A percentile compares a stretch with the other conserved stretches of the same genome.
Evolutionary conservation across 2,888 invertebrate species (phyloP).

Genomic region (Pristionchus exspectatus): DNA sequence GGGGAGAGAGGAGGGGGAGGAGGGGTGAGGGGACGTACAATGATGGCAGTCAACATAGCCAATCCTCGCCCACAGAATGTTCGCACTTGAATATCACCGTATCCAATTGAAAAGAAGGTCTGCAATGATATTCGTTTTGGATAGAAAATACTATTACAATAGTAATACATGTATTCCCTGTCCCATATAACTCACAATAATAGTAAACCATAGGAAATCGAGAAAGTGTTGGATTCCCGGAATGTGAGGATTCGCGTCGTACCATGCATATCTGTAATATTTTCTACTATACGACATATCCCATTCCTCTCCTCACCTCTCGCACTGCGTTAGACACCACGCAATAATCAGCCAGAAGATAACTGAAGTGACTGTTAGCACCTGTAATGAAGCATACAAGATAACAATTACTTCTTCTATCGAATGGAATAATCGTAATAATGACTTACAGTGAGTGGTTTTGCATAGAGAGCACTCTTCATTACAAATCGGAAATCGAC

Average conservation of each 20-base stretch:
- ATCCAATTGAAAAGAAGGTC: slow-evolving; percentile 99
- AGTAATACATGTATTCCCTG: no score
- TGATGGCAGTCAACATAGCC: slow-evolving; percentile 98
- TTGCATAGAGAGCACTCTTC: slow-evolving; percentile 82
- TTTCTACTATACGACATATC: neutral
- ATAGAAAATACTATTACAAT: neutral
- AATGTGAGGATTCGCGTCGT: slow-evolving; percentile 61
- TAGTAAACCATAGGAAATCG: slow-evolving; percentile 77
- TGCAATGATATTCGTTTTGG: slow-evolving; percentile 56
- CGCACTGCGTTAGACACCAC: slow-evolving; percentile 98
- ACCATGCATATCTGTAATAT: slow-evolving; percentile 57
- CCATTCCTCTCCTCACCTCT: slow-evolving; percentile 85
- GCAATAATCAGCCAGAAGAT: slow-evolving; percentile 99
- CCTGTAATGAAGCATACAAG: slow-evolving; percentile 51
- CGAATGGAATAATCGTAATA: neutral
- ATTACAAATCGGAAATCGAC: slow-evolving; percentile 94
- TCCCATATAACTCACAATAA: slow-evolving; percentile 68
- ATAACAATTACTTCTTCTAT: neutral
- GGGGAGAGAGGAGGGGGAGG: neutral
- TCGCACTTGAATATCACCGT: slow-evolving; percentile 97
- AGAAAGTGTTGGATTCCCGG: slow-evolving; percentile 70
- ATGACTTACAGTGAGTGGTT: slow-evolving; percentile 88
- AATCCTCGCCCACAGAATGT: slow-evolving; percentile 99
- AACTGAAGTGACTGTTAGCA: slow-evolving; percentile 95
- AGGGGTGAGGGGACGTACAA: slow-evolving; percentile 84